A percentile compares a stretch with the other conserved stretches of the same genome.
phyloP scores from a whole-genome alignment of 1,140 invertebrate genomes.

The Drosophila busckii region DNA sequence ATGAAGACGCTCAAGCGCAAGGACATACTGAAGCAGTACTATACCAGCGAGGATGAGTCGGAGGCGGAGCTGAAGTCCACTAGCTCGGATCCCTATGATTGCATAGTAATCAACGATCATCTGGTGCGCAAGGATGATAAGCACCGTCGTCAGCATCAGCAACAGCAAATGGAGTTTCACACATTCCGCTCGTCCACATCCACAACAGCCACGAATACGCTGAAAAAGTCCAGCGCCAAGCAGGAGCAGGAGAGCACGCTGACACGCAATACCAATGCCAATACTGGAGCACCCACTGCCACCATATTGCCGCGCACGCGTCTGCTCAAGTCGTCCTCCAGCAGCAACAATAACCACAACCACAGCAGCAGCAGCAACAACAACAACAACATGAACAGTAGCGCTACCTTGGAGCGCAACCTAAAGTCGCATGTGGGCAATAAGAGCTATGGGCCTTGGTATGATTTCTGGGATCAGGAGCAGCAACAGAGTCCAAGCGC shows the following conservation, averaged over 20 bases:
- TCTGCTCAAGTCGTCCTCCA: conserved; percentile 77
- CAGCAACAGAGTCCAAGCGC: conserved; percentile 51
- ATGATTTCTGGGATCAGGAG: conserved; percentile 87
- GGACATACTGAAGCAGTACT: conserved; percentile 85
- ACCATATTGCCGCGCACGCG: conserved; percentile 86
- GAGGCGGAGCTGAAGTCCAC: conserved; percentile 81
- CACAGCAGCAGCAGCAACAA: conserved; percentile 24
- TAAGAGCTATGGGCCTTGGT: conserved; percentile 92
- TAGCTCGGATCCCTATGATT: conserved; percentile 85
- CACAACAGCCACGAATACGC: conserved; percentile 43
- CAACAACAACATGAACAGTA: conserved; percentile 51
- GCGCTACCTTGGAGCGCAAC: conserved; percentile 64
- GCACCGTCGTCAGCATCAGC: conserved; percentile 72
- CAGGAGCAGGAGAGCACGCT: conserved; percentile 61
- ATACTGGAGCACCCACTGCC: conserved; percentile 71
- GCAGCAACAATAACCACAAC: conserved; percentile 48
- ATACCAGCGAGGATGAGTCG: conserved; percentile 79
- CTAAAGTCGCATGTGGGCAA: conserved; percentile 56
- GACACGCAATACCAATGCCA: conserved; percentile 57
- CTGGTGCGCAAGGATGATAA: conserved; percentile 81
- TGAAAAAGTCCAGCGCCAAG: conserved; percentile 60
- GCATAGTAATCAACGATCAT: conserved; percentile 87
- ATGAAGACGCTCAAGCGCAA: conserved; percentile 85
- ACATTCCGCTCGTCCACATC: conserved; percentile 76
- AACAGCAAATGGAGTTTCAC: conserved; percentile 79